phyloP scores from a whole-genome alignment of 2,113 vertebrate species.

The Siniperca knerii region DNA sequence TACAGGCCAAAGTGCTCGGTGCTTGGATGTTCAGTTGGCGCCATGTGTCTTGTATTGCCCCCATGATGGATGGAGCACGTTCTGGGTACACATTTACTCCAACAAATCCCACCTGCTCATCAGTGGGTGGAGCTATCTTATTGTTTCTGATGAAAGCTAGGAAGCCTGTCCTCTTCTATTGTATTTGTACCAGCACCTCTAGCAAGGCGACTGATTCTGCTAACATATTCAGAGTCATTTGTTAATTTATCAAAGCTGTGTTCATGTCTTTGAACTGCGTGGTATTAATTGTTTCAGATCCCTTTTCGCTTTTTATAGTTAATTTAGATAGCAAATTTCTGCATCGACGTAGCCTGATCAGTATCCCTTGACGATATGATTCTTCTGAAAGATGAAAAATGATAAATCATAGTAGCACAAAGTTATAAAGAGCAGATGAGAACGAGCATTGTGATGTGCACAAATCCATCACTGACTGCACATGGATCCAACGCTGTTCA shows the following conservation, averaged over 20 bases:
- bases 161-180: not conserved
- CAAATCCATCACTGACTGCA: conserved; percentile 41
- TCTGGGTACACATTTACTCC: conserved; percentile 59
- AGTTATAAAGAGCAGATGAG: not conserved
- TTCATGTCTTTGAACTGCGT: conserved; percentile 3
- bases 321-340: conserved; percentile 8
- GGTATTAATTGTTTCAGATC: not conserved
- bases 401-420: not conserved
- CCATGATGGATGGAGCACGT: conserved; percentile 74
- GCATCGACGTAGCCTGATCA: not conserved
- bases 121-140: conserved; percentile 18
- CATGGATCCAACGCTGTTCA: conserved; percentile 19
- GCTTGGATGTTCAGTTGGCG: conserved; percentile 47
- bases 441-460: conserved; percentile 15
- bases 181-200: not conserved
- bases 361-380: not conserved
- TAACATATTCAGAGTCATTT: not conserved
- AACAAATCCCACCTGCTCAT: conserved; percentile 71
- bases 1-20: conserved; percentile 51
- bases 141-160: conserved; percentile 13
- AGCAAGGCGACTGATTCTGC: not conserved
- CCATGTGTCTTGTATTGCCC: conserved; percentile 62
- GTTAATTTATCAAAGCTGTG: not conserved
- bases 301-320: not conserved
- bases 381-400: conserved; percentile 9